Evolutionary conservation across 2,113 vertebrate species (phyloP), one percentile per base, ranked within the genome.

Genomic region (Megaceryle maxima): DNA sequence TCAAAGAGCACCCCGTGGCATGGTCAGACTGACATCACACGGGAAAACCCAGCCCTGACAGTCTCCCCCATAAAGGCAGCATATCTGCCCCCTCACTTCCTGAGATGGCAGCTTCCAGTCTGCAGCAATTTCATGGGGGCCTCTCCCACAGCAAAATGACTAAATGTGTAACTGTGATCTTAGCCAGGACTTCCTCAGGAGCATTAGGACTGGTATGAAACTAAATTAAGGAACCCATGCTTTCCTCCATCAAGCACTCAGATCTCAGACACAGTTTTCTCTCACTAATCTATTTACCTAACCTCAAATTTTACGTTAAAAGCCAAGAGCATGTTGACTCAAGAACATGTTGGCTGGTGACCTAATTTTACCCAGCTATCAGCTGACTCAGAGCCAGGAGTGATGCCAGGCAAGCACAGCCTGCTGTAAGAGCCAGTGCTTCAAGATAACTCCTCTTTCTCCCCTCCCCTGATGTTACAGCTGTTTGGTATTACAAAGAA

Each of bases 1-100:
- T 46, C 1, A 1, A 3, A 5, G 20, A 67, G 46, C 35, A 44
- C 11, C 24, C 41, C 0, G 0, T 29, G 20, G 18, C 1, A 1
- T 8, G 33, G 39, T 37, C 3, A 3, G 56, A 22, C 51, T 6
- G 2, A 56, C 33, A 44, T 22, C 3, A 2, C 21, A 21, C 17
- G 0, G 3, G 67, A 82, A 79, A 79, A 51, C 9, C 48, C 70
- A 88, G 43, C 35, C 57, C 75, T 69, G 31, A 29, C 75, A 37
- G 78, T 11, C 41, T 51, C 6, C 22, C 28, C 17, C 2, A 1
- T 20, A 56, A 48, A 85, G 37, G 20, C 39, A 60, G 48, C 35
- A 15, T 3, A 5, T 83, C 82, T 56, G 33, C 13, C 56, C 19
- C 4, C 48, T 82, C n/a, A 2, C 35, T 85, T 64, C 62, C 67